Percentiles rank a stretch among this genome's conserved stretches.
Conservation (phyloP, 2,113 vertebrate species). For the Vidua macroura region DNA sequence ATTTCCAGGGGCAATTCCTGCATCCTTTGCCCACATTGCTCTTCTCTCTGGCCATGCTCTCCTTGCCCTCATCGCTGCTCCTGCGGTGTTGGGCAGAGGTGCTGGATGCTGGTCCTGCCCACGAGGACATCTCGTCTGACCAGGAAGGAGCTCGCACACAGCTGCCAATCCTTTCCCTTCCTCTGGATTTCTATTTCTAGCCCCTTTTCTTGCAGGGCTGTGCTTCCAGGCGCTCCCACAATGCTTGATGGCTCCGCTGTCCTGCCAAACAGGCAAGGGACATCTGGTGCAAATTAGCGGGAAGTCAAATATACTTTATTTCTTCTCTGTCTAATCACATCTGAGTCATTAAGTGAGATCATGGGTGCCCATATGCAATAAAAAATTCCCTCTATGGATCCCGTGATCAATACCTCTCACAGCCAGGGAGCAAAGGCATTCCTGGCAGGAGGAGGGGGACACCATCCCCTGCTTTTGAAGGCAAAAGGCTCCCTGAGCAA, state of each 20-base stretch:
- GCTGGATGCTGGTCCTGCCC: not conserved
- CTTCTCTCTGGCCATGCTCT: not conserved
- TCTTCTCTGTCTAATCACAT: slow-evolving; percentile 43
- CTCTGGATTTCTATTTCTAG: slow-evolving; percentile 42
- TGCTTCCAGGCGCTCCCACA: slow-evolving; percentile 48
- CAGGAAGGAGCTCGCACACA: not conserved
- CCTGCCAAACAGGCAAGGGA: slow-evolving; percentile 43
- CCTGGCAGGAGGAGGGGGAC: not conserved
- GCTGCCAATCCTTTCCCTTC: not conserved
- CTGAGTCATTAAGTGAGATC: slow-evolving; percentile 69
- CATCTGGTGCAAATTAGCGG: slow-evolving; percentile 65
- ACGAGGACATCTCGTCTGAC: fast-evolving
- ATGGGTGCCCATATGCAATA: slow-evolving; percentile 12
- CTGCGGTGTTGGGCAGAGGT: not conserved
- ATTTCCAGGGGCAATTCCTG: not conserved
- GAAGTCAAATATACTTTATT: slow-evolving; percentile 64
- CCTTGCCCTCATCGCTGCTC: fast-evolving
- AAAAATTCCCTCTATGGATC: not conserved
- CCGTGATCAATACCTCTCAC: not conserved
- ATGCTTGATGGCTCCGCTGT: not conserved
- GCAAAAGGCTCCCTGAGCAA: not conserved
- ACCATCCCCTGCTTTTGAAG: not conserved
- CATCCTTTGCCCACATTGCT: fast-evolving
- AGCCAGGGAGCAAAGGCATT: not conserved
- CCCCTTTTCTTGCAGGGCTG: not conserved